These are phyloP conservation scores for Drosophila orosa DNA, from an alignment of 1,140 invertebrate genomes.

Conservation along the genomic window DNA sequence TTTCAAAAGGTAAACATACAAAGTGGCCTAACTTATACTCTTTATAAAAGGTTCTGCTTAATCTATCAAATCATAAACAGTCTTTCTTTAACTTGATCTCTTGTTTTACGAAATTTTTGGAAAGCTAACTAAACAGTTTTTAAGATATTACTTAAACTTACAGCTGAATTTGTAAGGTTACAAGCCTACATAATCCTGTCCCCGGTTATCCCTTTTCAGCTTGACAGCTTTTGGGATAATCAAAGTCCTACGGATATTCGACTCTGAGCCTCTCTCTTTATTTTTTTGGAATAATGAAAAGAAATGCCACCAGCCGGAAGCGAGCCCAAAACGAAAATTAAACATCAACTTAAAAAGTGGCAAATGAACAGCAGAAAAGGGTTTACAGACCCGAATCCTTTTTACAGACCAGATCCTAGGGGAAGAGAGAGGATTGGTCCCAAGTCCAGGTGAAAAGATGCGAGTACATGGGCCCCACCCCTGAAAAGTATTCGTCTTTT, in stretches of 20 bases:
- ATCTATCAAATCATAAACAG: too few species aligned
- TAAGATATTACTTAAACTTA: too few species aligned
- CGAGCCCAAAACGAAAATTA: slow-evolving; percentile 34
- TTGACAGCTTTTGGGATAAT: background rate
- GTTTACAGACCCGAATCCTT: slow-evolving; percentile 8
- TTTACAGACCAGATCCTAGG: background rate
- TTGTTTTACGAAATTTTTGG: too few species aligned
- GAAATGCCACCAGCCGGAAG: slow-evolving; percentile 32
- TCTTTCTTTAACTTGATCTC: too few species aligned
- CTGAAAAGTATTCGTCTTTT: slow-evolving; percentile 34
- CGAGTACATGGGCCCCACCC: slow-evolving; percentile 1
- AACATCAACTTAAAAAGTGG: slow-evolving; percentile 49
- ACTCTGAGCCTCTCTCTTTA: background rate
- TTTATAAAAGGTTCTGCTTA: too few species aligned
- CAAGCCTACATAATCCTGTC: too few species aligned
- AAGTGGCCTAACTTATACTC: background rate
- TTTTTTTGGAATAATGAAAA: slow-evolving; percentile 1
- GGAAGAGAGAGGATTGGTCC: slow-evolving; percentile 24
- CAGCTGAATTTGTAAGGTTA: background rate
- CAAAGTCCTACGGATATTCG: slow-evolving; percentile 5
- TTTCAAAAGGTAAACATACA: background rate
- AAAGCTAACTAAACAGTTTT: too few species aligned
- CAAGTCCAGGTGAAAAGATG: slow-evolving; percentile 24
- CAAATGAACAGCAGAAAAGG: slow-evolving; percentile 35
- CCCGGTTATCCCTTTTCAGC: background rate